These are phyloP conservation scores for Diplazon laetatorius DNA, from an alignment of 2,888 invertebrate genomes.

Conservation along the genomic window DNA sequence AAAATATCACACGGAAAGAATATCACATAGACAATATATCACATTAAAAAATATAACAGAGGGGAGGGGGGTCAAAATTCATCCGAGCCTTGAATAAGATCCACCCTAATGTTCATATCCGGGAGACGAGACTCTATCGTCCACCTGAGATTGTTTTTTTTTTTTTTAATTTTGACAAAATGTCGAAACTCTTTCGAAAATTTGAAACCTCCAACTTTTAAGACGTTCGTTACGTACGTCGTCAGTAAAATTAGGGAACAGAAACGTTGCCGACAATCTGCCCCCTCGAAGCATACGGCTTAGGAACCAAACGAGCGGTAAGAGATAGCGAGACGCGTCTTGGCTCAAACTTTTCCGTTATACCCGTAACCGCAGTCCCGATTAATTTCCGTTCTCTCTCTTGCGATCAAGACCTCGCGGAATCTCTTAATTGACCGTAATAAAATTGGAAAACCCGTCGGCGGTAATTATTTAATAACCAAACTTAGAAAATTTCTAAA, in stretches of 20 bases:
- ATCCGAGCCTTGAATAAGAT: too few relatives aligned
- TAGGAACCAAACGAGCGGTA: conserved; percentile 19
- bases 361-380: conserved; percentile 7
- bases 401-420: conserved; percentile 15
- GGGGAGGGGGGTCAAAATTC: background rate
- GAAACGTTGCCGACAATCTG: conserved; percentile 17
- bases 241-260: conserved; percentile 28
- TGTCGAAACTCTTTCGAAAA: too few relatives aligned
- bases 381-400: conserved; percentile 52
- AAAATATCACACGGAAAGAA: too few relatives aligned
- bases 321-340: conserved; percentile 26
- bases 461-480: conserved; percentile 37
- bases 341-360: conserved; percentile 13
- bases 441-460: conserved; percentile 19
- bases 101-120: too few relatives aligned
- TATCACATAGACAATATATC: too few relatives aligned
- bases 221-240: too few relatives aligned
- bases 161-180: too few relatives aligned
- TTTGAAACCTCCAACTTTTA: too few relatives aligned
- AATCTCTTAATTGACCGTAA: conserved; percentile 27
- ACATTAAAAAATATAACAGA: too few relatives aligned
- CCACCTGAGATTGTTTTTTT: too few relatives aligned
- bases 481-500: conserved; percentile 30
- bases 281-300: too few relatives aligned
- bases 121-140: too few relatives aligned